Base-by-base conservation (phyloP, 2,888 invertebrate species). In the Odontothrips loti region DNA sequence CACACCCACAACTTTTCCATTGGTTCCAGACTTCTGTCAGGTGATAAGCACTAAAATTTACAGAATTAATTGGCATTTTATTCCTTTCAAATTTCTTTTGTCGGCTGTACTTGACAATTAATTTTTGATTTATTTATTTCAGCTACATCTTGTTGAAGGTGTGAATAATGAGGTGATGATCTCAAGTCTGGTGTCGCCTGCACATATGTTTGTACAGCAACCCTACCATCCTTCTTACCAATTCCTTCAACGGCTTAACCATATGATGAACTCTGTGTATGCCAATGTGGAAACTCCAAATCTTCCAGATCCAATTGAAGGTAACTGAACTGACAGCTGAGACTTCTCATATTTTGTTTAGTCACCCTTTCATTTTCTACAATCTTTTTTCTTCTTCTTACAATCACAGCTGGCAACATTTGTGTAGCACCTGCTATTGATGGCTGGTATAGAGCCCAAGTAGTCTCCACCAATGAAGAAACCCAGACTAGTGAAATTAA, bases 211-310 rank as follows among this genome's bases (percentile, higher is more conserved):
- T 89, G 91, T 99, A 82, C 98, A 98, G 88, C 95, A 97, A 88
- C 97, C 97, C 4, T 93, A 96, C 82, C 98, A 99, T 89, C 98
- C 98, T 10, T 93, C 97, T 79, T 97, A 94, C 89, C 94, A 95
- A 27, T 92, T 93, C 82, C 90, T 98, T 84, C 92, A 93, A 85
- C 89, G 93, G 82, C 90, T 98, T 85, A 95, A 94, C 87, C 90
- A 91, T 84, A 93, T 91, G 86, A 96, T 99, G 94, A 93, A 92
- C 84, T 90, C 91, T 82, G 93, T 94, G 83, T 99, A 99, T 88
- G 91, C 91, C 83, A 91, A 91, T 84, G 91, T 92, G 82, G 93
- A 93, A 83, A 92, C 96, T 79, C 97, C 98, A 63, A 88, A 92
- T 83, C 89, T 97, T 86, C 96, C 96, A 47, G 90, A 92, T 85